Base-by-base conservation (phyloP, 2,113 vertebrate genomes). In the Tringa solitaria region DNA sequence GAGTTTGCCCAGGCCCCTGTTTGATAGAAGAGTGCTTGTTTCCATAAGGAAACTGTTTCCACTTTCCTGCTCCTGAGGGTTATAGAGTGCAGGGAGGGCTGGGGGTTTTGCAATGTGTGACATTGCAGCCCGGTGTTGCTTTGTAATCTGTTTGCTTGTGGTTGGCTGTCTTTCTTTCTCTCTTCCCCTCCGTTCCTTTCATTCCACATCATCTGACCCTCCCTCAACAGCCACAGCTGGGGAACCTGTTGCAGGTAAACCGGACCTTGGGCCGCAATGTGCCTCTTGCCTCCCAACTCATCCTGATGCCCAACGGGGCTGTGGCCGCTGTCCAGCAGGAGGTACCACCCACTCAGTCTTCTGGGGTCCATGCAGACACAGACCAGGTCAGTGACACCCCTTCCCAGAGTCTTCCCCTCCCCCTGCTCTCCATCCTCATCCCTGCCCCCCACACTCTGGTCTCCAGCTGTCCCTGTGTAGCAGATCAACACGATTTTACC, bases 271-370 rank as follows among this genome's bases (percentile, higher is more conserved):
- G 98, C 96, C 98, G 98, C 94, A 98, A 98, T 91, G 98, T 99
- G 95, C 99, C 99, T 69, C 98, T 99, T 57, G 98, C 99, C 90
- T 99, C 99, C 93, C 99, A 99, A 69, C 99, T 99, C 97, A 99
- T 99, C 98, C 99, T 99, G 96, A 99, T 99, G 99, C 99, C 99
- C 83, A 99, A 99, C 33, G 99, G 99, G 96, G 99, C 99, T 18
- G 98, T 99, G 96, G 99, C 99, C 65, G 99, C 99, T 64, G 98
- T 99, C 43, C 99, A 99, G 95, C 99, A 99, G 92, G 99, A 99
- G 94, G 98, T 98, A 23, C 97, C 98, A 41, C 97, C 98, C 80
- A 98, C 98, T 72, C 98, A 95, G 96, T 98, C 96, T 94, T 98
- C 96, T 23, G 98, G 95, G 95, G 98, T 97, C 90, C 99, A 99